Evolutionary conservation across 2,888 invertebrate species (phyloP).

Genomic region (Tinea trinotella): DNA sequence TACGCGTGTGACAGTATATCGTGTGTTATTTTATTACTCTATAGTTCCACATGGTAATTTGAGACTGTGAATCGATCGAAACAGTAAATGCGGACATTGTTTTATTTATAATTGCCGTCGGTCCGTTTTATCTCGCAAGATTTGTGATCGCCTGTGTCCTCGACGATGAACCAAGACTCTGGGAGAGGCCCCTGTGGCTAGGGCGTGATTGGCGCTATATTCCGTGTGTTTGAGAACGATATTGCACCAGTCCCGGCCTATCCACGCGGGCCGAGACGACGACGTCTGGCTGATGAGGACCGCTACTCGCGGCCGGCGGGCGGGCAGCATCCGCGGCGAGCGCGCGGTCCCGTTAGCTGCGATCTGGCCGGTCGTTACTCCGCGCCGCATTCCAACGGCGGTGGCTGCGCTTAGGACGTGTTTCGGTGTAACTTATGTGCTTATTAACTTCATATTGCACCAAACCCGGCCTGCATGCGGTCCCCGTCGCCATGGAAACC

Average conservation of each 20-base stretch:
- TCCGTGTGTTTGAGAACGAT: constrained; percentile 54
- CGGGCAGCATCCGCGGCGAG: constrained; percentile 27
- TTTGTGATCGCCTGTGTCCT: constrained; percentile 8
- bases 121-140: not conserved
- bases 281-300: constrained; percentile 67
- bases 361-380: constrained; percentile 16
- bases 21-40: not conserved
- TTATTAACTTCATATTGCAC: constrained; percentile 62
- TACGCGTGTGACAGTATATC: constrained; percentile 9
- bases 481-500: constrained; percentile 33
- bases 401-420: constrained; percentile 70
- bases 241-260: constrained; percentile 75
- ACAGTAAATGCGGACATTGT: not conserved
- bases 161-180: constrained; percentile 21
- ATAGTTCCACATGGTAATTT: not conserved
- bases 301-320: constrained; percentile 61
- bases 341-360: constrained; percentile 14
- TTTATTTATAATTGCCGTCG: not conserved
- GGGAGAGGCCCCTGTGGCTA: constrained; percentile 64
- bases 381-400: constrained; percentile 22
- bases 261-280: constrained; percentile 66
- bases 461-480: constrained; percentile 72
- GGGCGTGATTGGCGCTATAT: constrained; percentile 71
- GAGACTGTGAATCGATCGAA: not conserved
- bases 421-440: constrained; percentile 68